These are phyloP conservation scores for Dendrolimus kikuchii DNA, from an alignment of 1,140 invertebrate genomes.

Conservation along the genomic window DNA sequence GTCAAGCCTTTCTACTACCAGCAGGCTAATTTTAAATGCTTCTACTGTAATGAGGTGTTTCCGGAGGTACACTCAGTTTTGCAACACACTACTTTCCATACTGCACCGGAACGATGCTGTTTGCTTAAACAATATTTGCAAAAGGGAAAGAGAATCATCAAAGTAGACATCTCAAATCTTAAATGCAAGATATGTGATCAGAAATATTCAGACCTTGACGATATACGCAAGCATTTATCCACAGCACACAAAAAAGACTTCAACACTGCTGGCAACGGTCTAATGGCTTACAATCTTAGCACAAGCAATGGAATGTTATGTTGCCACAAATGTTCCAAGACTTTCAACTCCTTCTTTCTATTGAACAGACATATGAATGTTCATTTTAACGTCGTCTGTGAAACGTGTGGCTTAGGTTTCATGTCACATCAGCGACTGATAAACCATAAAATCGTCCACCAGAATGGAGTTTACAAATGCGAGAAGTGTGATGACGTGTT, in stretches of 20 bases:
- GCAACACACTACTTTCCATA: constrained; percentile 39
- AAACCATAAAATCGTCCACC: constrained; percentile 55
- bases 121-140: constrained; percentile 48
- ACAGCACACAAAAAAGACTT: constrained; percentile 47
- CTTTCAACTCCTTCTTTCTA: constrained; percentile 57
- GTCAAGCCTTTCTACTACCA: constrained; percentile 60
- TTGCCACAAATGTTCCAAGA: constrained; percentile 50
- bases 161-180: constrained; percentile 55
- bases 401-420: constrained; percentile 63
- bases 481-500: constrained; percentile 54
- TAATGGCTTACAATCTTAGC: constrained; percentile 56
- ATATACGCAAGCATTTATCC: constrained; percentile 44
- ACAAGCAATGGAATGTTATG: constrained; percentile 39
- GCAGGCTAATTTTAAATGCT: constrained; percentile 63
- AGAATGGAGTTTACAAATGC: constrained; percentile 49
- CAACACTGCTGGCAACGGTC: constrained; percentile 50
- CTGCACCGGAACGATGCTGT: constrained; percentile 34
- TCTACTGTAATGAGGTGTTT: constrained; percentile 58
- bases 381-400: constrained; percentile 59
- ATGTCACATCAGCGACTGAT: constrained; percentile 57
- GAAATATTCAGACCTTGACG: constrained; percentile 47
- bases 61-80: constrained; percentile 50
- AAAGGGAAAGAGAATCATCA: constrained; percentile 60
- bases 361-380: constrained; percentile 62
- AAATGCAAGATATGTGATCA: constrained; percentile 54